A percentile compares a stretch with the other conserved stretches of the same genome.
These are phyloP conservation scores for Pelodiscus sinensis DNA, from an alignment of 2,113 vertebrate species.

Conservation along the genomic window DNA sequence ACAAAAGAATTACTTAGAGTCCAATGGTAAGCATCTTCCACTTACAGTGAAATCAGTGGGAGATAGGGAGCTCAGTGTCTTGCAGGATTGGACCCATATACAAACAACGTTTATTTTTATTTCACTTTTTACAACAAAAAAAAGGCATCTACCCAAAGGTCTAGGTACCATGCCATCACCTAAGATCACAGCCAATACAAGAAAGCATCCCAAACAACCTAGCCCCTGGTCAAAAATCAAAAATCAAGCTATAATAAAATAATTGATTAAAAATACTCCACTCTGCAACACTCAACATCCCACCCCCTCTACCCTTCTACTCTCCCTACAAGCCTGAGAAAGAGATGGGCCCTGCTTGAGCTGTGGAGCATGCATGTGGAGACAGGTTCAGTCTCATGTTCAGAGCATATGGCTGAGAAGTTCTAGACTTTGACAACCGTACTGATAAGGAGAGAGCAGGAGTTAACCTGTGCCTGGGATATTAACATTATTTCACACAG, in stretches of 20 bases:
- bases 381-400: neutral
- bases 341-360: neutral
- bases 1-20: neutral
- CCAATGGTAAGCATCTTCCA: rapidly evolving
- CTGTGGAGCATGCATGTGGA: neutral
- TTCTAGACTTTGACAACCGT: slow-evolving; percentile 48
- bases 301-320: neutral
- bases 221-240: neutral
- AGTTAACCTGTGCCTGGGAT: slow-evolving; percentile 48
- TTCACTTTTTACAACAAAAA: slow-evolving; percentile 56
- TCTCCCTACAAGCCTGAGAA: neutral
- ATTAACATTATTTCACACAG: slow-evolving; percentile 53
- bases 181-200: neutral
- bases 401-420: slow-evolving; percentile 5
- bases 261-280: neutral
- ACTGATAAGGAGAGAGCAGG: slow-evolving; percentile 37
- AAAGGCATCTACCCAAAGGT: slow-evolving; percentile 39
- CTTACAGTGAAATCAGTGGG: neutral
- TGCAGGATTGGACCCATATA: slow-evolving; percentile 27
- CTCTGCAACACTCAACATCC: neutral
- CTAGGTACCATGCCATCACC: neutral
- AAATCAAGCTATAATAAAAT: neutral
- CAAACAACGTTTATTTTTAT: slow-evolving; percentile 25
- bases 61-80: neutral
- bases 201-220: neutral